Evolutionary conservation across 2,888 invertebrate genomes (phyloP), one percentile per base, ranked within the genome.

Genomic region (Theristus sp.): DNA sequence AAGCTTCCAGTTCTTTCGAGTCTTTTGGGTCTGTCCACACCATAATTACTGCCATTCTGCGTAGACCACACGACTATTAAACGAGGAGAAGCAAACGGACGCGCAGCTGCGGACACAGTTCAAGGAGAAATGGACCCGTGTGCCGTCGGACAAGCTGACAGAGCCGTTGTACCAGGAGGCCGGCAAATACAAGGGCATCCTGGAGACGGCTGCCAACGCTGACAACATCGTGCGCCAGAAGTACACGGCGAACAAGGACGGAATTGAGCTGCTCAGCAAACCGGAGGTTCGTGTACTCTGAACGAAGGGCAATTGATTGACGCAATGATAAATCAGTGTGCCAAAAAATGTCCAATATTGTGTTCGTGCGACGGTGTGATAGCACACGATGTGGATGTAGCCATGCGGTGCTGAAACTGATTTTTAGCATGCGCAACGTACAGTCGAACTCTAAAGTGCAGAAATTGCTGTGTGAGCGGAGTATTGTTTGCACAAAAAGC

Each of bases 21-120:
- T n/a, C n/a, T n/a, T n/a, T n/a, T n/a, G n/a, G n/a, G n/a, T n/a
- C n/a, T n/a, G n/a, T n/a, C n/a, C n/a, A n/a, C n/a, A n/a, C n/a
- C n/a, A n/a, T n/a, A n/a, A n/a, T n/a, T n/a, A n/a, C n/a, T n/a
- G n/a, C n/a, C n/a, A 22, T 54, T 29, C 3, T 30, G n/a, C 25
- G 38, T 67, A 77, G 75, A 71, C 75, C 30, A 71, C 73, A 6
- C 73, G 73, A 46, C 67, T 89, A 81, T 77, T 98, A 67, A 84
- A 84, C 69, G 94, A 94, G 75, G 98, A 98, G 77, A 84, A 84
- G 66, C 83, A 85, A 67, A 87, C 90, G 1, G 98, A 98, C 76
- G 83, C 83, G 68, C 83, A 87, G 71, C 80, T 98, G 66, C 82
- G 88, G 62, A 78, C 80, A 54, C 94, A 96, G 79, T 93, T 96